Conservation (phyloP, 2,888 invertebrate species). For the Euphydryas editha region DNA sequence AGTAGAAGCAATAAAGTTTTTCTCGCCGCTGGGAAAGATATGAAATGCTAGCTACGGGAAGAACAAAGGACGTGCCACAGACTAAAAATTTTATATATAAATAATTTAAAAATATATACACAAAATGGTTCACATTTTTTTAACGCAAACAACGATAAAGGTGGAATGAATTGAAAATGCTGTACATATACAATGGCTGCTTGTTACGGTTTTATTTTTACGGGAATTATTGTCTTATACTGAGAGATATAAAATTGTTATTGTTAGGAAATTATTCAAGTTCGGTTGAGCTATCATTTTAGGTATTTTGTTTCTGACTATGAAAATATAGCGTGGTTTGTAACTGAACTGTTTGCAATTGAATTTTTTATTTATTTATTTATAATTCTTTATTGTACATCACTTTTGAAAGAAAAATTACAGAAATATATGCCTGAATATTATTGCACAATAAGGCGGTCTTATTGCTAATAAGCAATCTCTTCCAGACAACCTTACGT, state of each 20-base stretch:
- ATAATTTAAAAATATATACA: constrained; percentile 13
- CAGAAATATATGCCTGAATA: no score
- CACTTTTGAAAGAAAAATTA: no score
- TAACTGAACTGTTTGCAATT: no score
- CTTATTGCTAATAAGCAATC: no score
- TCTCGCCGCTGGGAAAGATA: constrained; percentile 30
- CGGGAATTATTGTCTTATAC: background rate
- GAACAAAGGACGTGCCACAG: constrained; percentile 37
- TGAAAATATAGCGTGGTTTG: no score
- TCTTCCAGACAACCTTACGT: no score
- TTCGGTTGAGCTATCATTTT: no score
- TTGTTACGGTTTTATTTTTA: constrained; percentile 9
- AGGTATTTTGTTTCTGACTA: no score
- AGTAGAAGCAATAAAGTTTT: constrained; percentile 8
- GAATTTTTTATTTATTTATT: no score
- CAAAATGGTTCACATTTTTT: constrained; percentile 8
- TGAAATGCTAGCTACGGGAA: constrained; percentile 32
- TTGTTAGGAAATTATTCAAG: background rate
- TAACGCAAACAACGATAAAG: constrained; percentile 16
- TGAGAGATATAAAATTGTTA: background rate
- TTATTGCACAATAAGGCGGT: no score
- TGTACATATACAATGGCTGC: constrained; percentile 3
- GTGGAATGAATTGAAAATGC: constrained; percentile 11
- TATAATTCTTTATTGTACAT: no score
- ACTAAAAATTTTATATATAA: constrained; percentile 31